phyloP scores from a whole-genome alignment of 2,888 invertebrate genomes.

The Pheosia tremula region DNA sequence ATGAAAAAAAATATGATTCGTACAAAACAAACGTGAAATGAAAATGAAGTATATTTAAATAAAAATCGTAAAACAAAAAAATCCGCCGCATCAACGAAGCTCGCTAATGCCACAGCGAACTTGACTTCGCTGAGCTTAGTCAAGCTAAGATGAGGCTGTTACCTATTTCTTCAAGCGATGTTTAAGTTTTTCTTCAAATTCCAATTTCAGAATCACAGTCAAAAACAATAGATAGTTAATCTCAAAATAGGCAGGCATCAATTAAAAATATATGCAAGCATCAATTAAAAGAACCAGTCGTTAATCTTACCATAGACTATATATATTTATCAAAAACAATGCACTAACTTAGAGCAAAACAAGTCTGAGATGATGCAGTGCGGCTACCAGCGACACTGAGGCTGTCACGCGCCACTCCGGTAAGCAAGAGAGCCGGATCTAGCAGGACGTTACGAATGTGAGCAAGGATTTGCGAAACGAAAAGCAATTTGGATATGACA shows the following conservation, averaged over 20 bases:
- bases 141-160: no score
- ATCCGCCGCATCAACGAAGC: no score
- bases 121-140: no score
- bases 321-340: background rate
- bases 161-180: no score
- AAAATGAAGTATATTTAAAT: background rate
- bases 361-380: constrained; percentile 29
- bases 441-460: constrained; percentile 42
- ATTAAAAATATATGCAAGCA: background rate
- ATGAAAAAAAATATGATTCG: background rate
- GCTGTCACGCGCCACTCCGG: constrained; percentile 37
- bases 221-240: no score
- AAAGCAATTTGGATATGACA: constrained; percentile 32
- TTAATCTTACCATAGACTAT: background rate
- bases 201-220: no score
- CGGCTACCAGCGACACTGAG: constrained; percentile 30
- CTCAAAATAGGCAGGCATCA: no score
- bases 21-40: background rate
- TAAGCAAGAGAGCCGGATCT: constrained; percentile 34
- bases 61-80: no score
- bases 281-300: background rate
- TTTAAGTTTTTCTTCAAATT: no score
- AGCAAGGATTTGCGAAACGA: constrained; percentile 36
- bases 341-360: constrained; percentile 3
- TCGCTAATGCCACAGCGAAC: no score